phyloP scores from a whole-genome alignment of 2,888 invertebrate genomes.

The Stenodera caucasica region DNA sequence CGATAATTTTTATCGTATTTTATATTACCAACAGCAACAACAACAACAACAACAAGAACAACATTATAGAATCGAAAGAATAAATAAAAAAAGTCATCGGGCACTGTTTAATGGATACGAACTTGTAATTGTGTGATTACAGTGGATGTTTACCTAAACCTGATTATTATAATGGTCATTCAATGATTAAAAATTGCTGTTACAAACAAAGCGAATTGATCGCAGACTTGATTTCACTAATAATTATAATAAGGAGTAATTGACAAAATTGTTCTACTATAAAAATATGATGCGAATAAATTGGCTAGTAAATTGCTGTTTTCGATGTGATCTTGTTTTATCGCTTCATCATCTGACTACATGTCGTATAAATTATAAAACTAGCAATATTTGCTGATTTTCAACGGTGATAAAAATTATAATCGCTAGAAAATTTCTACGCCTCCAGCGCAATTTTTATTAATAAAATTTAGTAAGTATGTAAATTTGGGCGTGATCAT shows the following conservation, averaged over 20 bases:
- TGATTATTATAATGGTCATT: conserved; percentile 40
- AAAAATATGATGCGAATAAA: conserved; percentile 21
- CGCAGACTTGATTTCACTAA: conserved; percentile 7
- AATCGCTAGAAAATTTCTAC: neutral
- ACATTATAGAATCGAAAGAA: too few species aligned
- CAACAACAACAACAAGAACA: too few species aligned
- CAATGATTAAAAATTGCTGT: conserved; percentile 41
- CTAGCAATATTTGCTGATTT: neutral
- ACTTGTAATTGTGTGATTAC: conserved; percentile 47
- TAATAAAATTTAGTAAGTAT: too few species aligned
- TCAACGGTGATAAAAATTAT: neutral
- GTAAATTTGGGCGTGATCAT: too few species aligned
- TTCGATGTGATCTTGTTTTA: conserved; percentile 6
- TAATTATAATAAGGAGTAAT: conserved; percentile 33
- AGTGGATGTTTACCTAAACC: conserved; percentile 38
- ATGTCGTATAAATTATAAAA: conserved; percentile 13
- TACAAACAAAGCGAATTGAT: conserved; percentile 6
- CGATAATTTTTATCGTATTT: conserved; percentile 21
- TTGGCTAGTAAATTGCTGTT: conserved; percentile 11
- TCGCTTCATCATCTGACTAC: conserved; percentile 9
- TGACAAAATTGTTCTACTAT: conserved; percentile 35
- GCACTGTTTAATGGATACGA: conserved; percentile 20
- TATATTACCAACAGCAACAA: neutral
- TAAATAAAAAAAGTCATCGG: neutral
- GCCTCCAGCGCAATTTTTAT: too few species aligned